These are phyloP conservation scores for Streblospio benedicti DNA, from an alignment of 1,140 invertebrate species.

Conservation along the genomic window DNA sequence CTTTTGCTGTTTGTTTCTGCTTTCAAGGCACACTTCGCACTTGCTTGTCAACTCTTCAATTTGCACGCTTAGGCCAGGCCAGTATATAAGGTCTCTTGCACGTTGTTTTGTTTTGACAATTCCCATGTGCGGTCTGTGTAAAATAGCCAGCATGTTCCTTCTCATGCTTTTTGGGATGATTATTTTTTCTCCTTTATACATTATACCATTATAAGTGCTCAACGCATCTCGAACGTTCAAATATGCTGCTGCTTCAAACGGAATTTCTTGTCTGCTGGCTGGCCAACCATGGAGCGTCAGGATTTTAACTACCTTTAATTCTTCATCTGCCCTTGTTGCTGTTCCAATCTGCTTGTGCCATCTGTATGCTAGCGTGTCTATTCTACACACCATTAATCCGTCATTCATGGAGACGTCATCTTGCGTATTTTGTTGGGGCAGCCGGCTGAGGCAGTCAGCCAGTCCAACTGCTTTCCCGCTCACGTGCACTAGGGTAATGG, in stretches of 20 bases:
- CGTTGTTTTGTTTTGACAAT: conserved; percentile 18
- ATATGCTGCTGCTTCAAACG: neutral
- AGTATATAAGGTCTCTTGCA: conserved; percentile 21
- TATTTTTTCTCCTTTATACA: conserved; percentile 22
- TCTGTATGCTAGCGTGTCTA: too few species aligned
- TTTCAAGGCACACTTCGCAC: conserved; percentile 20
- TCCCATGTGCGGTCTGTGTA: conserved; percentile 23
- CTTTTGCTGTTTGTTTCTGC: conserved; percentile 1
- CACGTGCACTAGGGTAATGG: too few species aligned
- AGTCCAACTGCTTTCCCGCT: too few species aligned
- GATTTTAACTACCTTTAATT: too few species aligned
- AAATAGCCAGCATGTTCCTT: conserved; percentile 14
- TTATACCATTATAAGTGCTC: conserved; percentile 12
- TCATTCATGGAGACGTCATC: too few species aligned
- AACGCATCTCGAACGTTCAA: conserved; percentile 24
- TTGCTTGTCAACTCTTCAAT: conserved; percentile 21
- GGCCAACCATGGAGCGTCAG: too few species aligned
- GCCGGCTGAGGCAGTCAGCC: too few species aligned
- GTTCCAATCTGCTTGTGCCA: too few species aligned
- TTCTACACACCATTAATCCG: too few species aligned
- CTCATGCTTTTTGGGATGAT: conserved; percentile 17
- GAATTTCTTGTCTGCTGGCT: too few species aligned
- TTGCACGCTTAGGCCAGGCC: conserved; percentile 24
- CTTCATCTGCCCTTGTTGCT: too few species aligned
- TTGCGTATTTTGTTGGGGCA: too few species aligned